Evolutionary conservation across 2,888 invertebrate species (phyloP), one percentile per base, ranked within the genome.

Genomic region (Blera fallax): DNA sequence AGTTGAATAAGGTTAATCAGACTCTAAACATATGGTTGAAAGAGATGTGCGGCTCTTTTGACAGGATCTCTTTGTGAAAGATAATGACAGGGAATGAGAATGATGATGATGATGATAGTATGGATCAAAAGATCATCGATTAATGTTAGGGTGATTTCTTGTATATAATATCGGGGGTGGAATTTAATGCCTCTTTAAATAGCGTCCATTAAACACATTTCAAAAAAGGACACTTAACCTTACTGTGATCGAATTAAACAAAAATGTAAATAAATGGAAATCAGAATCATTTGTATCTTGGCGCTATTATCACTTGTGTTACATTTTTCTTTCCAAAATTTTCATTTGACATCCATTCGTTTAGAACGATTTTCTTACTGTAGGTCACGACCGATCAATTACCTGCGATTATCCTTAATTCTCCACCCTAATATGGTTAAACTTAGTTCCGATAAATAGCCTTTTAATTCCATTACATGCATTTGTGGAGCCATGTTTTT

Each of bases 321-420:
- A 56, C 54, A 52, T 34, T 64, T 69, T 70, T 45, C 10, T 16
- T 27, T 14, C 21, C 14, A 14, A 48, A 70, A 18, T 58, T 62
- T 48, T 16, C 70, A 48, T 70, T 62, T 64, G 76, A 76, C 81
- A 76, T 70, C 50, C 18, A 56, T 67, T 65, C 24, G 40, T 18
- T 67, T 29, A 16, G 32, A 34, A 11, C 27, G 27, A 50, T 64
- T 62, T 54, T 8, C 60, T 60, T 7, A 37, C 37, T 37, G 27
- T 40, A 24, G 37, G 62, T 69, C 83, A 84, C 80, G 84, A 84
- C 76, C 79, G 43, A 74, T 76, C 84, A 70, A 70, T 84, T 84
- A 84, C 74, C 40, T 24, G 45, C 52, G 54, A 80, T 84, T 84
- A 84, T 70, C 64, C 70, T 64, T 70, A 77, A 80, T 80, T 67